Evolutionary conservation across 2,797 vertebrate genomes (phyloP), one percentile per base, ranked within the genome.

Genomic region (Scleropages formosus): DNA sequence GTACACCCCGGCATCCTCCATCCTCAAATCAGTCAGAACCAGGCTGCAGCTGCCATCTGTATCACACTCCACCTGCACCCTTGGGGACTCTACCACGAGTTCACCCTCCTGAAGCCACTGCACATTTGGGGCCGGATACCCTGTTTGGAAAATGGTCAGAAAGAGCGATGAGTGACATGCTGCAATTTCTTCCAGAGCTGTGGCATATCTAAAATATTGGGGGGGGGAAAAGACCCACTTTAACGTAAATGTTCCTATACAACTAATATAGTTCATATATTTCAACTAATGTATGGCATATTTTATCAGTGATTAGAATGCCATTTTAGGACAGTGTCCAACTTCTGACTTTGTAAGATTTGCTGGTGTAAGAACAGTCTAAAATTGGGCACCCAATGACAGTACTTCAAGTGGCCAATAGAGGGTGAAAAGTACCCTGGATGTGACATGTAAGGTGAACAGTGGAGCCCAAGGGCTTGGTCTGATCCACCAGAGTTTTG

Each of bases 41-140:
- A 95, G 84, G 20, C 87, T 87, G 60, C 93, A 94, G 80, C 75
- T 58, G 4, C 93, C 94, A 0, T 93, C 87, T 24, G 92, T 92
- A 63, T 92, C 88, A 7, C 91, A 92, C 67, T 93, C 90, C 26
- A 93, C 90, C 74, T 86, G 86, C 27, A 90, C 80, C 3, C 74
- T 26, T 13, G 87, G 61, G 0, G 89, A 89, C 79, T 93, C 90
- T 24, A 78, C 75, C 66, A 93, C 56, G 3, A 90, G 88, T 53
- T 89, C 82, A 16, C 87, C 77, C 0, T 84, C 90, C 73, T 82
- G 82, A 63, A 93, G 82, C 93, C 93, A 95, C 73, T 93, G 80
- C 81, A 94, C 91, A 82, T 92, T 93, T 2, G 93, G 93, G 73
- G 94, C 92, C 3, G 93, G 93, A 79, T 91, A 93, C 59, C 93